Evolutionary conservation across 1,140 invertebrate species (phyloP).

Genomic region (Diorhabda sublineata): DNA sequence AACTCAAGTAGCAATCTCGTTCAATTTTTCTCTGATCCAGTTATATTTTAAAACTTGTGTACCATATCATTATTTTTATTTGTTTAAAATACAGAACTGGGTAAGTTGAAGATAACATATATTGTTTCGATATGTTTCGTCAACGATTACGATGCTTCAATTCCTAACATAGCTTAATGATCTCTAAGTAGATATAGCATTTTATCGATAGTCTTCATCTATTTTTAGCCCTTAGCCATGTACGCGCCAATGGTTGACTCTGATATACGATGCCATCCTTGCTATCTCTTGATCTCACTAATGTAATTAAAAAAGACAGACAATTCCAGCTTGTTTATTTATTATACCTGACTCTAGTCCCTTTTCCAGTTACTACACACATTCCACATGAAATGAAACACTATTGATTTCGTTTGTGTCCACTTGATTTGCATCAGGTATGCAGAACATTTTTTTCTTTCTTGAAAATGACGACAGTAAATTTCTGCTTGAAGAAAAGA

Average conservation of each 20-base stretch:
- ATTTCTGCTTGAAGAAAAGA: not conserved
- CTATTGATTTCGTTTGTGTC: slow-evolving; percentile 13
- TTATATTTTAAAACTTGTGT: too few relatives aligned
- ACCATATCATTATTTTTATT: too few relatives aligned
- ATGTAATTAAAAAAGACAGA: slow-evolving; percentile 41
- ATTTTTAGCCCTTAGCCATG: not conserved
- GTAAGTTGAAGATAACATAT: too few relatives aligned
- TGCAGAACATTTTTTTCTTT: slow-evolving; percentile 16
- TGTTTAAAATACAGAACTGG: too few relatives aligned
- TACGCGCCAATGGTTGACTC: slow-evolving; percentile 17
- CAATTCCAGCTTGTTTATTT: slow-evolving; percentile 38
- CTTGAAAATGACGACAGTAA: not conserved
- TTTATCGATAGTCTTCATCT: too few relatives aligned
- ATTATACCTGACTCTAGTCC: slow-evolving; percentile 36
- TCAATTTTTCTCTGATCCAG: too few relatives aligned
- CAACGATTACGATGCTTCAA: too few relatives aligned
- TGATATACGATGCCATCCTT: slow-evolving; percentile 28
- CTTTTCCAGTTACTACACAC: slow-evolving; percentile 10
- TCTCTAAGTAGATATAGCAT: too few relatives aligned
- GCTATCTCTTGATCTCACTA: slow-evolving; percentile 39
- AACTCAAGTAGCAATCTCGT: too few relatives aligned
- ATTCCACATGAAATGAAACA: slow-evolving; percentile 13
- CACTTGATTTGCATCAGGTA: slow-evolving; percentile 15
- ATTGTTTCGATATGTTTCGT: too few relatives aligned
- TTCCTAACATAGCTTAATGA: too few relatives aligned